These are phyloP conservation scores for Drosophila novamexicana DNA, from an alignment of 1,140 invertebrate genomes.

Conservation along the genomic window DNA sequence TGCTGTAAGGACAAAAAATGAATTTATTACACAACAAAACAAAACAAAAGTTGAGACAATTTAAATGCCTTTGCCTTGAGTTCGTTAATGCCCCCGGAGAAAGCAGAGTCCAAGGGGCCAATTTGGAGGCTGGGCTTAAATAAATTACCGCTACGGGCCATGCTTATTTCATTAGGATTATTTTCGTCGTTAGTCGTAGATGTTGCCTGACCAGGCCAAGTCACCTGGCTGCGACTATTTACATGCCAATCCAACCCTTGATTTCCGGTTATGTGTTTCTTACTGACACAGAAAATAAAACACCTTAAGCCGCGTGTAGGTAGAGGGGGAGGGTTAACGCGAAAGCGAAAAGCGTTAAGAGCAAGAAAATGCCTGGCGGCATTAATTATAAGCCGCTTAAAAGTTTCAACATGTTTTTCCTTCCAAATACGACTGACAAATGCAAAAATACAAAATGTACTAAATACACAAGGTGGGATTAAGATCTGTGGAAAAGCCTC, in stretches of 20 bases:
- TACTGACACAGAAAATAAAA: slow-evolving; percentile 37
- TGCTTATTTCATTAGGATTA: slow-evolving; percentile 83
- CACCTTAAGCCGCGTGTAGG: neutral
- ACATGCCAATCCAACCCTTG: slow-evolving; percentile 30
- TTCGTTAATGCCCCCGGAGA: slow-evolving; percentile 6
- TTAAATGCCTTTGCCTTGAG: slow-evolving; percentile 59
- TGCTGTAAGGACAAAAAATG: slow-evolving; percentile 78
- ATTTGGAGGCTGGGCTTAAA: slow-evolving; percentile 57
- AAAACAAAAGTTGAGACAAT: slow-evolving; percentile 77
- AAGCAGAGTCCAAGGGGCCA: slow-evolving; percentile 30
- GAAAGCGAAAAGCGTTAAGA: slow-evolving; percentile 55
- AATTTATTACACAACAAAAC: slow-evolving; percentile 78
- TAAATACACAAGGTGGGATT: slow-evolving; percentile 30
- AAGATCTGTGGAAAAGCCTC: neutral
- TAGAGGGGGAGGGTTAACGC: slow-evolving; percentile 18
- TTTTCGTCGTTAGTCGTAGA: slow-evolving; percentile 45
- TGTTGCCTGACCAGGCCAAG: neutral
- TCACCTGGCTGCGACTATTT: slow-evolving; percentile 13
- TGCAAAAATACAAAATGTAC: slow-evolving; percentile 37
- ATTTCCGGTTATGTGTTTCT: slow-evolving; percentile 65
- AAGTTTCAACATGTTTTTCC: slow-evolving; percentile 81
- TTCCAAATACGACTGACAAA: slow-evolving; percentile 41
- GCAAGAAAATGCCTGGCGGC: slow-evolving; percentile 78
- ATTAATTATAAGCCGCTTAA: slow-evolving; percentile 83
- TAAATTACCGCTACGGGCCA: slow-evolving; percentile 80